Base-by-base conservation (phyloP, 2,797 vertebrate species). In the Pelobates cultripes region DNA sequence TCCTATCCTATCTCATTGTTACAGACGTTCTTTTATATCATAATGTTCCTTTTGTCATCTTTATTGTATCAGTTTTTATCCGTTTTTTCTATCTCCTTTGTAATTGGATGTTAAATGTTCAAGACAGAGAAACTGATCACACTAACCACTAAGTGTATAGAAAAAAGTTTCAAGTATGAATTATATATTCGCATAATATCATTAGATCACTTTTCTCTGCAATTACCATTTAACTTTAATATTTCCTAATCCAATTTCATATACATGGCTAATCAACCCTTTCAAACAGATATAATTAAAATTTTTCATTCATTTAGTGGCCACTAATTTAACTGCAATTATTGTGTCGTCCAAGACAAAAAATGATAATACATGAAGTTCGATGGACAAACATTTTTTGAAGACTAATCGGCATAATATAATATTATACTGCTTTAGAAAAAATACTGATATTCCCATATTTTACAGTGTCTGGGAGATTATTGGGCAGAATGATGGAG, bases 401-500 rank as follows among this genome's bases (percentile, higher is more conserved):
- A 8, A 69, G 15, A 10, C 10, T 73, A 68, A 73, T 74, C 51
- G 43, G 60, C 61, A 41, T 47, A 41, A 60, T 63, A 64, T 40
- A 17, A 64, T 28, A 64, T 72, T 51, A 45, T 67, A 14, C 51
- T 78, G 68, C 61, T 68, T 61, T 41, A 55, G 77, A 68, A 70
- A 64, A 43, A 70, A 1, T 70, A 41, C 44, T 53, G 10, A 15
- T 41, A 53, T 83, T 43, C 7, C 42, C 51, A 51, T 75, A 57
- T 14, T 57, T 57, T 2, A 57, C 67, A 98, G 97, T 82, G 96
- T 99, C 17, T 98, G 97, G 90, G 96, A 99, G 92, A 97, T 99
- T 0, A 90, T 97, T 0, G 96, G 97, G 9, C 98, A 99, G 92
- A 95, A 97, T 0, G 97, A 98, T 0, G 98, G 98, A 0, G 97